phyloP scores from a whole-genome alignment of 1,140 invertebrate genomes.

The Carposina sasakii region DNA sequence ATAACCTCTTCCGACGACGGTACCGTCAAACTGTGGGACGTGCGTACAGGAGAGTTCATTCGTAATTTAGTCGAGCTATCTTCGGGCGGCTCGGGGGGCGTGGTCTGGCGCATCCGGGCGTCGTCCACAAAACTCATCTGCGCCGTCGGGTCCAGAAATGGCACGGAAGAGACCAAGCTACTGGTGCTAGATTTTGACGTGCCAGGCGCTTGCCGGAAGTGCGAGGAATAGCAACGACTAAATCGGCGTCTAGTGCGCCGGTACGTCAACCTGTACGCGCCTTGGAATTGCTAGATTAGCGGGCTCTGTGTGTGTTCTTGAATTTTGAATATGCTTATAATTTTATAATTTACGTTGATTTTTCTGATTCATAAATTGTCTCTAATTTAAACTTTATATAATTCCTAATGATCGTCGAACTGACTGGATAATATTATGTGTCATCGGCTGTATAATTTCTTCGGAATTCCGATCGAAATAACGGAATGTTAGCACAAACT shows the following conservation, averaged over 20 bases:
- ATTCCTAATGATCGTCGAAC: too few relatives aligned
- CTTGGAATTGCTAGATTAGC: conserved; percentile 50
- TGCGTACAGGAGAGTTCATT: conserved; percentile 95
- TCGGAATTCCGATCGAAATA: background rate
- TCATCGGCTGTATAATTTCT: background rate
- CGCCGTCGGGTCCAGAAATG: conserved; percentile 97
- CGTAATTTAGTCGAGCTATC: conserved; percentile 94
- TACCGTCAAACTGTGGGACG: conserved; percentile 99
- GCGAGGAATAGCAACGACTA: conserved; percentile 67
- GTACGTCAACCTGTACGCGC: conserved; percentile 61
- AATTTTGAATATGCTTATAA: background rate
- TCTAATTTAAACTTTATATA: too few relatives aligned
- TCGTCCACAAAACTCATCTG: conserved; percentile 98
- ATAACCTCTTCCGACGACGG: conserved; percentile 99
- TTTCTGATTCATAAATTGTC: too few relatives aligned
- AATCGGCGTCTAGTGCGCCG: conserved; percentile 62
- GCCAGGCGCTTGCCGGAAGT: conserved; percentile 77
- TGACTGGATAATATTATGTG: background rate
- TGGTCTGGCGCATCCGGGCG: conserved; percentile 97
- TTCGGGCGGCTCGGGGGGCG: conserved; percentile 97
- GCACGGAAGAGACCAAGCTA: conserved; percentile 98
- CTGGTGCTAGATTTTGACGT: conserved; percentile 98
- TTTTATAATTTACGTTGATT: background rate
- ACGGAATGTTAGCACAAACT: too few relatives aligned
- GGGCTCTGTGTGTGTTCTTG: background rate